Base-by-base conservation (phyloP, 2,113 vertebrate genomes). In the Miniopterus natalensis region DNA sequence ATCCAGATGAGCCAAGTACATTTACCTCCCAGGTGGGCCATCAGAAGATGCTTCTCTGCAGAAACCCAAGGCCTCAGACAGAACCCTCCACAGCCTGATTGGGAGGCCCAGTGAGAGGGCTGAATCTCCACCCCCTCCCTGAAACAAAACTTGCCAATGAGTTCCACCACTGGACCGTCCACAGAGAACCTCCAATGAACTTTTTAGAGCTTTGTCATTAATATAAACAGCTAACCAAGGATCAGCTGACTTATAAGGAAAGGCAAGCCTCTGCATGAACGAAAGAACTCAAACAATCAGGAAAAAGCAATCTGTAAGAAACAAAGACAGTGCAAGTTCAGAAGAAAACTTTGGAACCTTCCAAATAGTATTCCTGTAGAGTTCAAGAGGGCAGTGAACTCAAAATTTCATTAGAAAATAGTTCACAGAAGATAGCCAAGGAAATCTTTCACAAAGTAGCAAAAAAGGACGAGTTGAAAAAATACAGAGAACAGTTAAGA, bases 351-450 rank as follows among this genome's bases (percentile, higher is more conserved):
- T 47, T 10, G 49, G 79, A 75, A 77, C 71, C 59, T 49, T 96
- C 55, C 49, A 88, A 40, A 57, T 77, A 40, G 36, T 47, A 4
- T 75, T 42, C 20, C 40, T 11, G 6, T 5, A 55, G 90, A 49
- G 45, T 81, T 96, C 75, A 84, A 84, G 77, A 91, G 89, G 36
- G 55, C n/a, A 23, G 25, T n/a, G 36, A 88, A 53, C 53, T 83
- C 53, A 36, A 12, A 57, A 79, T 68, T 70, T 90, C 36, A 42
- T 80, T 61, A 15, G 11, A 70, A 61, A 25, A 70, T 31, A n/a
- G 57, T 23, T 81, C 78, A 61, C 27, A 61, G 45, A 78, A 27
- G 75, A 59, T 68, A 29, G 71, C 42, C 6, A 68, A 70, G 65
- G 47, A 85, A 80, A 49, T 57, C 47, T 51, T 14, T 65, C 27